Conservation (phyloP, 1,140 invertebrate species). For the Hyposmocoma kahamanoa region DNA sequence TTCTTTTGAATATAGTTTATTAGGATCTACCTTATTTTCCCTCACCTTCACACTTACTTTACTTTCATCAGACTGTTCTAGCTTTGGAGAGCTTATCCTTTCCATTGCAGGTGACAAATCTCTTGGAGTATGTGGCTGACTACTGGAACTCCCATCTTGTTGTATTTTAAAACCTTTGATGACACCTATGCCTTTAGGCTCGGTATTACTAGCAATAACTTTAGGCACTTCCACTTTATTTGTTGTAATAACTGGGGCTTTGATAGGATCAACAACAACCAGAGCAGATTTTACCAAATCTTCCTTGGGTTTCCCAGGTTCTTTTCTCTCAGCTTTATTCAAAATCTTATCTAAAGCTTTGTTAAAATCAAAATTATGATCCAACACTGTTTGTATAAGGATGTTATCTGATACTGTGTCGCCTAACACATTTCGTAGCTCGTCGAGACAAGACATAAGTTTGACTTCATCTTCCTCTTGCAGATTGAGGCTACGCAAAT, state of each 20-base stretch:
- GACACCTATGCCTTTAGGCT: constrained; percentile 48
- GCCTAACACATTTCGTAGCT: constrained; percentile 86
- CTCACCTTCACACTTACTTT: constrained; percentile 51
- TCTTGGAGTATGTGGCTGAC: constrained; percentile 65
- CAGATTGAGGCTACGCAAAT: constrained; percentile 71
- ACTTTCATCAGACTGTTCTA: constrained; percentile 41
- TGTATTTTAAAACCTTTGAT: constrained; percentile 69
- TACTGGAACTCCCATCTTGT: constrained; percentile 30
- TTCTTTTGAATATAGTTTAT: constrained; percentile 81
- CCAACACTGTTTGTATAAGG: constrained; percentile 73
- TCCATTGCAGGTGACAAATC: constrained; percentile 79
- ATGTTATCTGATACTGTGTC: constrained; percentile 82
- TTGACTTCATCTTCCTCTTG: constrained; percentile 81
- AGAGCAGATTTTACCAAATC: constrained; percentile 21
- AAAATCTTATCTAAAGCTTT: constrained; percentile 83
- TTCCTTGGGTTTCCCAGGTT: constrained; percentile 18
- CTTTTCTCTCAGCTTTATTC: constrained; percentile 54
- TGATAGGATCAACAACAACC: constrained; percentile 63
- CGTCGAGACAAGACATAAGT: constrained; percentile 88
- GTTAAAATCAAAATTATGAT: constrained; percentile 81
- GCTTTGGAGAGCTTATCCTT: constrained; percentile 62
- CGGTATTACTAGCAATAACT: constrained; percentile 49
- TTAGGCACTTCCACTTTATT: constrained; percentile 41
- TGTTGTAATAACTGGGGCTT: constrained; percentile 37
- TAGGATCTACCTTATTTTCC: constrained; percentile 75